Base-by-base conservation (phyloP, 1,140 invertebrate species). In the Rhopalosiphum maidis region DNA sequence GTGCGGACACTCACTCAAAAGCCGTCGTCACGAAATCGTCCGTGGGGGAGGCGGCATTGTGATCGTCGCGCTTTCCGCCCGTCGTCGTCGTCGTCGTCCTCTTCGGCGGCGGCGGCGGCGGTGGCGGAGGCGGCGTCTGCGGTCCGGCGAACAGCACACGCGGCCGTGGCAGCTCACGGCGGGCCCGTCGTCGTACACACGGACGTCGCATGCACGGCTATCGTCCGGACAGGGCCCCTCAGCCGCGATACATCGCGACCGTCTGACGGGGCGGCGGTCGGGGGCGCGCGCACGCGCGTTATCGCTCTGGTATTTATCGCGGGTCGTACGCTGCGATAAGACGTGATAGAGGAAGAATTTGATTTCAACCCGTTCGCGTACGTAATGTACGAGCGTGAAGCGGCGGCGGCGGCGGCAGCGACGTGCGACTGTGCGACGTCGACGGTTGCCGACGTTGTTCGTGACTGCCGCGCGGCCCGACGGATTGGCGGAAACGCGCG, bases 11-110 rank as follows among this genome's bases (percentile, higher is more conserved):
- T 91, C 37, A 91, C 55, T 11, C 7, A 35, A 23, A 30, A n/a
- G 54, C 22, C 43, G 90, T 51, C n/a, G 90, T 92, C 77, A 77
- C 90, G 90, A 82, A 83, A 46, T 35, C 68, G 60, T 91, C 43
- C n/a, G 18, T 68, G 55, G 18, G 7, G 25, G 43, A 68, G 90
- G 77, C 77, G 77, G 77, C 77, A 41, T 60, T 25, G 23, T 46
- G 22, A 35, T 46, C 2, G 54, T 60, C 54, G 89, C 8, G 54
- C 89, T 90, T 60, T 48, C 54, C 54, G 54, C 60, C 89, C 51
- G 23, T 43, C 89, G 54, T 60, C 89, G 89, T 90, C 48, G 46
- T 87, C 82, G 37, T 46, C 35, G 4, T 87, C 86, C 3, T 25
- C 43, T 25, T 87, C 85, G 30, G 23, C 54, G 41, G 9, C 54